These are phyloP conservation scores for Exephanes ischioxanthus DNA, from an alignment of 2,888 invertebrate genomes.

Conservation along the genomic window DNA sequence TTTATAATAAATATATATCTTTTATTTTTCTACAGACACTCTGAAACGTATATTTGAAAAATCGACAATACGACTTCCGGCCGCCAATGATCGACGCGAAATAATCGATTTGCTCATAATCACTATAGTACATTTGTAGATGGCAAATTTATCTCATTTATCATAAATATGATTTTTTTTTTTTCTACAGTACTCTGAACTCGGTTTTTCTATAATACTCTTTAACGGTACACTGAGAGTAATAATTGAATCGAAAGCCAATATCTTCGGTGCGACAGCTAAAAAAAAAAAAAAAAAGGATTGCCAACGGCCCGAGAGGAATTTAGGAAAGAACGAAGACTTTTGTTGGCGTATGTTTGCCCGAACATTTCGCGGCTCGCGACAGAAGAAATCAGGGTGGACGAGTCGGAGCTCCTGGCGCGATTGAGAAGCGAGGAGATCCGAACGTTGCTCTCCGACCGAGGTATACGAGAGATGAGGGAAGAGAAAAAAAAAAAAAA, in stretches of 20 bases:
- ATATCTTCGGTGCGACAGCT: not conserved
- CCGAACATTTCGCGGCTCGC: slow-evolving; percentile 9
- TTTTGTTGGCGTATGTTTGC: slow-evolving; percentile 5
- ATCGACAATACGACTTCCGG: not conserved
- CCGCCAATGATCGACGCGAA: no score
- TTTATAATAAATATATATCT: no score
- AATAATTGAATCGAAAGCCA: not conserved
- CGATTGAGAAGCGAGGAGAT: slow-evolving; percentile 34
- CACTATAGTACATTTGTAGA: no score
- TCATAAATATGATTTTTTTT: no score
- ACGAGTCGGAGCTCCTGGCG: slow-evolving; percentile 28
- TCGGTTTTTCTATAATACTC: not conserved
- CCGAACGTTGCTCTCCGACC: slow-evolving; percentile 5
- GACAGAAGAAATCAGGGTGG: slow-evolving; percentile 20
- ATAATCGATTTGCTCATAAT: no score
- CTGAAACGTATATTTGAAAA: not conserved
- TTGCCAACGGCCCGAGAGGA: not conserved
- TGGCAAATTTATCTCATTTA: no score
- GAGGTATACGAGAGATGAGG: not conserved
- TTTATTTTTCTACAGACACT: no score
- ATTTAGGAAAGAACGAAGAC: not conserved
- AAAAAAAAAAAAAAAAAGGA: not conserved
- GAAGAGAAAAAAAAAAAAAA: not conserved
- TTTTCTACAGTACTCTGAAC: no score
- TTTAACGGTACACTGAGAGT: not conserved